A percentile compares a stretch with the other conserved stretches of the same genome.
Evolutionary conservation across 2,888 invertebrate species (phyloP).

Genomic region (Anticlea derivata): DNA sequence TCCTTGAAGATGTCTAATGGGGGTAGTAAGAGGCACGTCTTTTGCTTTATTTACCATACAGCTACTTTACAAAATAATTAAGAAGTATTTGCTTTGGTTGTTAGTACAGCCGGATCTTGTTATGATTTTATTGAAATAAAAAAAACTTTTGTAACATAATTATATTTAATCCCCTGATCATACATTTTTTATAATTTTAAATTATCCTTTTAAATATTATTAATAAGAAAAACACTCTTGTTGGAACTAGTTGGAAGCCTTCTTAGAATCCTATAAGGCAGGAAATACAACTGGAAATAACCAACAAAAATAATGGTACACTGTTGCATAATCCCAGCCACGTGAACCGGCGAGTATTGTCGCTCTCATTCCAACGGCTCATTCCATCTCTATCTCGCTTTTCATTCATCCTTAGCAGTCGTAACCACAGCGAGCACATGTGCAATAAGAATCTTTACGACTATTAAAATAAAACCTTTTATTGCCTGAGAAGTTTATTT

Average conservation of each 20-base stretch:
- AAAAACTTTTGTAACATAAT: too few relatives aligned
- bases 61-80: too few relatives aligned
- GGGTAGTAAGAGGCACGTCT: too few relatives aligned
- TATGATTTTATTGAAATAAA: too few relatives aligned
- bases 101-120: too few relatives aligned
- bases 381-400: constrained; percentile 60
- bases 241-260: background rate
- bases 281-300: constrained; percentile 10
- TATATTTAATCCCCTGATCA: too few relatives aligned
- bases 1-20: too few relatives aligned
- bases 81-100: too few relatives aligned
- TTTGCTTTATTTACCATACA: too few relatives aligned
- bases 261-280: constrained; percentile 1
- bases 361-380: constrained; percentile 57
- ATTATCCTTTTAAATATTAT: too few relatives aligned
- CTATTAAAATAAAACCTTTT: constrained; percentile 77
- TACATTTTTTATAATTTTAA: too few relatives aligned
- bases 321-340: constrained; percentile 70
- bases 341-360: constrained; percentile 72
- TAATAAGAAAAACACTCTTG: too few relatives aligned
- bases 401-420: constrained; percentile 76
- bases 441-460: constrained; percentile 80
- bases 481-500: constrained; percentile 77
- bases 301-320: constrained; percentile 61
- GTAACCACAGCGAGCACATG: constrained; percentile 73